Percentiles rank a stretch among this genome's conserved stretches.
phyloP scores from a whole-genome alignment of 2,113 vertebrate genomes.

The Rhinogobius similis region DNA sequence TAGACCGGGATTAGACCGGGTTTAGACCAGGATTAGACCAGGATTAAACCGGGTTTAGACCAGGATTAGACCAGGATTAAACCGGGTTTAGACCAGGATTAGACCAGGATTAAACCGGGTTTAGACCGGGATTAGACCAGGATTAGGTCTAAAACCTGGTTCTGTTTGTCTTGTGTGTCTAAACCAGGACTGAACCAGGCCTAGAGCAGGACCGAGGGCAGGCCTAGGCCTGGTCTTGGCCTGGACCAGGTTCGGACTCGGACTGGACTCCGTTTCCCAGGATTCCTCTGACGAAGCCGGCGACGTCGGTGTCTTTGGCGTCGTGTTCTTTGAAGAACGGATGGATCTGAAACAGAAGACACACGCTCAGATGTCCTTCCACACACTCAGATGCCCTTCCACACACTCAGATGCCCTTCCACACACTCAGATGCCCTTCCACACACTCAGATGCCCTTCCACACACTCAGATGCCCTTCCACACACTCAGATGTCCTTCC shows the following conservation, averaged over 20 bases:
- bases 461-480: too few species aligned
- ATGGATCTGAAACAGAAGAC: conserved; percentile 83
- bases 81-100: background rate
- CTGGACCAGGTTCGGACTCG: background rate
- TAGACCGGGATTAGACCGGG: background rate
- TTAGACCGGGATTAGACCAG: background rate
- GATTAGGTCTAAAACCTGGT: too few species aligned
- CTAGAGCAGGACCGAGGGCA: background rate
- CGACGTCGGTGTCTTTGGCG: conserved; percentile 98
- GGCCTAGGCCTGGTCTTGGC: background rate
- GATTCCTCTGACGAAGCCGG: conserved; percentile 96
- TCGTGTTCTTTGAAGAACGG: conserved; percentile 93
- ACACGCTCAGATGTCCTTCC: too few species aligned
- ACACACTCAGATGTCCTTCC: too few species aligned
- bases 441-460: too few species aligned
- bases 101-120: background rate
- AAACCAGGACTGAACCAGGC: background rate
- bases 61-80: too few species aligned
- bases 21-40: background rate
- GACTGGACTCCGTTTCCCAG: conserved; percentile 65
- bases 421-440: too few species aligned
- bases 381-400: too few species aligned
- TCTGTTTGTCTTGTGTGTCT: too few species aligned
- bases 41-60: background rate
- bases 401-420: too few species aligned